phyloP scores from a whole-genome alignment of 2,888 invertebrate species.

The Clostera curtula region DNA sequence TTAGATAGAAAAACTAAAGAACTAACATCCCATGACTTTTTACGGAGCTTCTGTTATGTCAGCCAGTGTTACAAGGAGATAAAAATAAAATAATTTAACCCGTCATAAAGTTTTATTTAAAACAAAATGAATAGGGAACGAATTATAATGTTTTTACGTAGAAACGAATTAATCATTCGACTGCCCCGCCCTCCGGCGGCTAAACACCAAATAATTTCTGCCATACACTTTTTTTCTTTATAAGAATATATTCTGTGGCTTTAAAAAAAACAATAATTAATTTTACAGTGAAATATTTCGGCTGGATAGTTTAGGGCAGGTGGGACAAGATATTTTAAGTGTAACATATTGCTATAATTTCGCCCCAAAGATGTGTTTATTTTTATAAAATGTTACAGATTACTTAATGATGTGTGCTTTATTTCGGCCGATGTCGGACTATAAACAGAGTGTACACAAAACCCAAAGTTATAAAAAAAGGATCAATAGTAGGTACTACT shows the following conservation, averaged over 20 bases:
- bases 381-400: no score
- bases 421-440: no score
- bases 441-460: no score
- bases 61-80: no score
- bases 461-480: no score
- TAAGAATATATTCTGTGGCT: slow-evolving; percentile 28
- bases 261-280: slow-evolving; percentile 61
- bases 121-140: slow-evolving; percentile 39
- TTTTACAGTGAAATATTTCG: slow-evolving; percentile 59
- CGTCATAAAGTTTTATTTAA: slow-evolving; percentile 19
- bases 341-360: slow-evolving; percentile 42
- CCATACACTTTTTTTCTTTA: slow-evolving; percentile 42
- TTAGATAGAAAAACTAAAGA: no score
- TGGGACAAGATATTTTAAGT: slow-evolving; percentile 42
- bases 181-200: slow-evolving; percentile 61
- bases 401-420: no score
- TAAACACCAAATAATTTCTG: slow-evolving; percentile 73
- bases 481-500: no score
- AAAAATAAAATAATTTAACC: slow-evolving; percentile 16
- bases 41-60: no score
- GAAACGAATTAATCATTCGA: slow-evolving; percentile 69
- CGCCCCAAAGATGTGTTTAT: slow-evolving; percentile 33
- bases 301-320: slow-evolving; percentile 46
- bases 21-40: no score
- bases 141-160: slow-evolving; percentile 65